Conservation (phyloP, 1,140 invertebrate genomes). For the Drosophila melanica region DNA sequence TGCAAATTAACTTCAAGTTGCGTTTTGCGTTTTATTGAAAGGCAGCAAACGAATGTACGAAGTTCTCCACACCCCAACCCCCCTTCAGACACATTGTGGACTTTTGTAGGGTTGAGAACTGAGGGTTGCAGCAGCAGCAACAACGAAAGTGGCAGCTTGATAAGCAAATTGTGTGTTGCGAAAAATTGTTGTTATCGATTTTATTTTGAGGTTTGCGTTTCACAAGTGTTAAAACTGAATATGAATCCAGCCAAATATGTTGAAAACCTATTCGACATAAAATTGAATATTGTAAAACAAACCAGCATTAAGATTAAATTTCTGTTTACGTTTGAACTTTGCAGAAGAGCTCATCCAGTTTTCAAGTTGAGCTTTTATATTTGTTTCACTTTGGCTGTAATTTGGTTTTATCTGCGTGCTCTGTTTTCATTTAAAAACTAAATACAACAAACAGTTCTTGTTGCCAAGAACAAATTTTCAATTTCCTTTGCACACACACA, state of each 20-base stretch:
- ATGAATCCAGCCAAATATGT: background rate
- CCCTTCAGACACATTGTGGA: background rate
- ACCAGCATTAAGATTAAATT: constrained; percentile 1
- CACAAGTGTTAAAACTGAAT: constrained; percentile 5
- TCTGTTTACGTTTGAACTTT: background rate
- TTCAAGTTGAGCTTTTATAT: constrained; percentile 1
- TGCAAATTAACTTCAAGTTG: constrained; percentile 80
- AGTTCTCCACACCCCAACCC: constrained; percentile 4
- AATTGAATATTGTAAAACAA: too few relatives aligned
- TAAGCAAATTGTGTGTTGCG: constrained; percentile 54
- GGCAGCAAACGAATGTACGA: constrained; percentile 14
- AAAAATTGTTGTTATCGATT: constrained; percentile 50
- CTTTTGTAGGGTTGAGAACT: constrained; percentile 49
- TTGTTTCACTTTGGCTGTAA: background rate
- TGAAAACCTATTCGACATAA: background rate
- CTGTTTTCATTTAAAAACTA: constrained; percentile 26
- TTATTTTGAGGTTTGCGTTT: constrained; percentile 28
- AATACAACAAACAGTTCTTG: constrained; percentile 29
- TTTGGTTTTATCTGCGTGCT: constrained; percentile 30
- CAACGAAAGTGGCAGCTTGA: constrained; percentile 24
- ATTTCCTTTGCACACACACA: constrained; percentile 44
- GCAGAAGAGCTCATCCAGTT: background rate
- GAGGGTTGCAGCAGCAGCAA: constrained; percentile 49
- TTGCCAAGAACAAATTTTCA: constrained; percentile 59
- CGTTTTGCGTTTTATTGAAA: constrained; percentile 61